Evolutionary conservation across 2,888 invertebrate species (phyloP).

Genomic region (Chrysomela aeneicollis): DNA sequence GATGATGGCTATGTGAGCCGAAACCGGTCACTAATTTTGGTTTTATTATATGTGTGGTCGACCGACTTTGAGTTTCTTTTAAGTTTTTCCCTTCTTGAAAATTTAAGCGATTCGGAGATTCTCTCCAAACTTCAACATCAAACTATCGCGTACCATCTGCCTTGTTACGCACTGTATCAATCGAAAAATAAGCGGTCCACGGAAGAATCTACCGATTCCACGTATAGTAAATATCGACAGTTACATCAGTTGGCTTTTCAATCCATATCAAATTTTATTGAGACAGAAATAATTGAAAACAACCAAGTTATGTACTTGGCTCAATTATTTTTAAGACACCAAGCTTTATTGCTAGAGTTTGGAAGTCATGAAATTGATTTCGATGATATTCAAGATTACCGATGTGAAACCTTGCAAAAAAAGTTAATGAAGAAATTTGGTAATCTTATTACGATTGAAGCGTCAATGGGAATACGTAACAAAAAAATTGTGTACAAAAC

Average conservation of each 20-base stretch:
- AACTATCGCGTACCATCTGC: slow-evolving; percentile 31
- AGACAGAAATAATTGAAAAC: slow-evolving; percentile 25
- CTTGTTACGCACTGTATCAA: slow-evolving; percentile 34
- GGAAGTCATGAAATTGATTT: slow-evolving; percentile 40
- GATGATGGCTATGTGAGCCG: too few relatives aligned
- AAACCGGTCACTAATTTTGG: too few relatives aligned
- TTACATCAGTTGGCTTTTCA: slow-evolving; percentile 34
- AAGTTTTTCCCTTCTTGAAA: too few relatives aligned
- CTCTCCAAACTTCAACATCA: slow-evolving; percentile 34
- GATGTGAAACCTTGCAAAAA: slow-evolving; percentile 44
- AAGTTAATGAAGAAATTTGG: slow-evolving; percentile 44
- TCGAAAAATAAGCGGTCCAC: slow-evolving; percentile 32
- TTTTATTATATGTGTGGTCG: too few relatives aligned
- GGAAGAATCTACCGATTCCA: slow-evolving; percentile 23
- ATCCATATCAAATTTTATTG: slow-evolving; percentile 32
- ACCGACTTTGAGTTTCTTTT: too few relatives aligned
- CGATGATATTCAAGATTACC: slow-evolving; percentile 43
- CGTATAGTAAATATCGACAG: slow-evolving; percentile 25
- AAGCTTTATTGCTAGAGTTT: slow-evolving; percentile 46
- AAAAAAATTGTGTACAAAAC: slow-evolving; percentile 45
- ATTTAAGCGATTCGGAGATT: slow-evolving; percentile 25
- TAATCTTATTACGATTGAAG: slow-evolving; percentile 42
- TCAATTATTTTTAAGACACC: slow-evolving; percentile 35
- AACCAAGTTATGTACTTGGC: slow-evolving; percentile 28
- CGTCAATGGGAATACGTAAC: slow-evolving; percentile 38